Conservation (phyloP, 2,797 vertebrate species). For the Decapterus maruadsi region DNA sequence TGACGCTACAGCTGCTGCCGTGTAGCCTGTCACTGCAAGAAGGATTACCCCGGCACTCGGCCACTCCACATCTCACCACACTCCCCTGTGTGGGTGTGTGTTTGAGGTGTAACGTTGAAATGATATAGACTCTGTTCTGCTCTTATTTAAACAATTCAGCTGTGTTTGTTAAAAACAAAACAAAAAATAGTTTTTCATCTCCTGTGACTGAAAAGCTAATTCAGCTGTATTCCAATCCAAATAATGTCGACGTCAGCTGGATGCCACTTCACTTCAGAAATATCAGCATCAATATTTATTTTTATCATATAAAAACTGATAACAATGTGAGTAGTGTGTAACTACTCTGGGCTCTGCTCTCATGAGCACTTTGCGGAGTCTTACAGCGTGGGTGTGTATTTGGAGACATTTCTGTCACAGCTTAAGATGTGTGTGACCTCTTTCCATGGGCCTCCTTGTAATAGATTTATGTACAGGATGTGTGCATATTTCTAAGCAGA, state of each 20-base stretch:
- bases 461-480: too few relatives aligned
- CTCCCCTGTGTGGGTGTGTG: conserved; percentile 42
- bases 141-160: not conserved
- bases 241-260: not conserved
- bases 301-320: not conserved
- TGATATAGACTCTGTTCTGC: not conserved
- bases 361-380: not conserved
- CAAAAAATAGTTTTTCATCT: not conserved
- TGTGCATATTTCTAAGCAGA: too few relatives aligned
- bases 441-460: conserved; percentile 14
- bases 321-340: not conserved
- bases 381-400: conserved; percentile 10
- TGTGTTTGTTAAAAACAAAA: not conserved
- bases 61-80: conserved; percentile 58
- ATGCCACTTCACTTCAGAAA: not conserved
- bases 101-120: conserved; percentile 33
- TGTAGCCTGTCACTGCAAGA: conserved; percentile 77
- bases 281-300: not conserved
- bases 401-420: conserved; percentile 4
- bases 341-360: not conserved
- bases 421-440: not conserved
- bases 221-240: conserved; percentile 1
- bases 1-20: conserved; percentile 47
- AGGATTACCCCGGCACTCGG: conserved; percentile 69
- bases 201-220: not conserved